Base-by-base conservation (phyloP, 2,113 vertebrate species). In the Phoxinus phoxinus region DNA sequence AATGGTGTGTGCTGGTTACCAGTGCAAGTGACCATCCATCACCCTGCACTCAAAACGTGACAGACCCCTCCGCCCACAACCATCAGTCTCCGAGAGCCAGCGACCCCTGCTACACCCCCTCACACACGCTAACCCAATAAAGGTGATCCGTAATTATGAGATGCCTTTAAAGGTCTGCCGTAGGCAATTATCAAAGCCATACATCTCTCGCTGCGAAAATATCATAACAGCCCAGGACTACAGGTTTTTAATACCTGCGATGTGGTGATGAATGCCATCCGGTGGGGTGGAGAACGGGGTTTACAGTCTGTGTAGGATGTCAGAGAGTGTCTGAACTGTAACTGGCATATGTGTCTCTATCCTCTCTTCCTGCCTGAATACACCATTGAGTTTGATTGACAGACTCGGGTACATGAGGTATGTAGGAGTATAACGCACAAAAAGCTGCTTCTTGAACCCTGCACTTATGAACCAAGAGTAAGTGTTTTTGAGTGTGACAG, bases 101-200 rank as follows among this genome's bases (percentile, higher is more conserved):
- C 56, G 69, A 88, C 86, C 86, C 72, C 58, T n/a, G 30, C 9
- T 30, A 84, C 51, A 19, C 69, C 61, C 48, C 56, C 10, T 21
- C 65, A 69, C 65, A 3, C 72, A 61, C 69, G 21, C 78, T 90
- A 84, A 88, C 81, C 71, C 73, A 86, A 84, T 88, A 86, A 88
- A 87, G 85, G 75, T 87, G 88, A 81, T 37, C 79, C 63, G 85
- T 89, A 90, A 90, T 91, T 84, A 90, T 86, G 85, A 72, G 87
- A 87, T 83, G 78, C 63, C 87, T 89, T 90, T 83, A 90, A 90
- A 87, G 65, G 86, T 86, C 87, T 87, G 87, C 84, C 86, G 17
- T 69, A 30, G 12, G 35, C 87, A 89, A 86, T 89, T 90, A 90
- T 88, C 51, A 79, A 17, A 85, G 73, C 63, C 77, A 78, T 90